These are phyloP conservation scores for Doryteuthis pealeii DNA, from an alignment of 1,140 invertebrate genomes.

Conservation along the genomic window DNA sequence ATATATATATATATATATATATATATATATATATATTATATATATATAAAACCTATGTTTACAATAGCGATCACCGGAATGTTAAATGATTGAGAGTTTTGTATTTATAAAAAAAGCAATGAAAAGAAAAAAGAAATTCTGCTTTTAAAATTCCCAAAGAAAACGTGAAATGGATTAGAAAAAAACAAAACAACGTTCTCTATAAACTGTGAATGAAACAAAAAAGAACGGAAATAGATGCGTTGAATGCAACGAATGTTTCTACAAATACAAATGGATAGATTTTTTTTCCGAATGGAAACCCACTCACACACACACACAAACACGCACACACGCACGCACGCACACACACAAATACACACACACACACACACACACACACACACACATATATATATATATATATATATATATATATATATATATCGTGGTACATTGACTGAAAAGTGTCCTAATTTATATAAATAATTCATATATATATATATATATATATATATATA, in stretches of 20 bases:
- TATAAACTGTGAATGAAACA: too few relatives aligned
- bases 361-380: background rate
- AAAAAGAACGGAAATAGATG: too few relatives aligned
- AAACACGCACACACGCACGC: too few relatives aligned
- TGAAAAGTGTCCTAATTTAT: background rate
- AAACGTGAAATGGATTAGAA: too few relatives aligned
- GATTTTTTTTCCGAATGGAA: too few relatives aligned
- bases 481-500: constrained; percentile 4
- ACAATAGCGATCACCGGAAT: background rate
- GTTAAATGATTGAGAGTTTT: background rate
- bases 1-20: too few relatives aligned
- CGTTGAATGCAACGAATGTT: too few relatives aligned
- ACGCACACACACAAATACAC: background rate
- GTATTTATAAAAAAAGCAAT: background rate
- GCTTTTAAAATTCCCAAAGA: too few relatives aligned
- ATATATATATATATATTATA: background rate
- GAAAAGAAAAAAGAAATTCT: background rate
- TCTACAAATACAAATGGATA: too few relatives aligned
- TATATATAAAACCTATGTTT: background rate
- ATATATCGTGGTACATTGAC: background rate
- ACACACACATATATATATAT: background rate
- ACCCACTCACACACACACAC: too few relatives aligned
- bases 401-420: background rate
- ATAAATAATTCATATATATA: background rate
- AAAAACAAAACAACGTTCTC: too few relatives aligned